phyloP scores from a whole-genome alignment of 2,797 vertebrate genomes.

The Sebastes aleutianus region DNA sequence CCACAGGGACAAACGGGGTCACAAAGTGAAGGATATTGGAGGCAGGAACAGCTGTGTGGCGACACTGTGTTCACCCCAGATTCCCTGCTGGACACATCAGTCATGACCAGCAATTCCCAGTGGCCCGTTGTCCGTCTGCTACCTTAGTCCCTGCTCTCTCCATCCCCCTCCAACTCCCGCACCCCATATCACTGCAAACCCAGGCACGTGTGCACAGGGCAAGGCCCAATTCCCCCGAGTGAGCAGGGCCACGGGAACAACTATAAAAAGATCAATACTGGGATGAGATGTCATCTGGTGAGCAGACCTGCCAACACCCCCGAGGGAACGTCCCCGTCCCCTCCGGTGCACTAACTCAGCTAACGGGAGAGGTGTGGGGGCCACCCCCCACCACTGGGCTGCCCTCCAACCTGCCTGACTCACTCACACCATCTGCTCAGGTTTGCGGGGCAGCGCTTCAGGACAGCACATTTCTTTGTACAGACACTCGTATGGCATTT shows the following conservation, averaged over 20 bases:
- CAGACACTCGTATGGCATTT: constrained; percentile 59
- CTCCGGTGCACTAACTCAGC: constrained; percentile 66
- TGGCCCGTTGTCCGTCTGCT: constrained; percentile 65
- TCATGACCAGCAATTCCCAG: constrained; percentile 68
- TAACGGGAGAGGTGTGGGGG: constrained; percentile 47
- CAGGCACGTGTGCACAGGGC: constrained; percentile 56
- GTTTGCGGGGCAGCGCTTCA: constrained; percentile 63
- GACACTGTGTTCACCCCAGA: constrained; percentile 56
- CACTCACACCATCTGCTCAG: constrained; percentile 77
- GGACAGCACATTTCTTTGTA: constrained; percentile 44
- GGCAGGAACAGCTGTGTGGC: constrained; percentile 77
- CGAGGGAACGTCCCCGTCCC: constrained; percentile 68
- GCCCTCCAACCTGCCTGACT: constrained; percentile 73
- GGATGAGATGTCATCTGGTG: constrained; percentile 83
- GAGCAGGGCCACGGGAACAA: constrained; percentile 60
- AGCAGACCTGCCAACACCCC: constrained; percentile 79
- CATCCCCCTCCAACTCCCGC: background rate
- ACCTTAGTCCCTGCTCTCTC: constrained; percentile 3
- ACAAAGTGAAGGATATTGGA: constrained; percentile 72
- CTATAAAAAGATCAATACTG: constrained; percentile 81
- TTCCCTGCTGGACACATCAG: constrained; percentile 74
- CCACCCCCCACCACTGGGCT: constrained; percentile 44
- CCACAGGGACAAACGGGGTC: constrained; percentile 70
- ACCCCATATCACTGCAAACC: constrained; percentile 30
- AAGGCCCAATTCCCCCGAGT: constrained; percentile 65